phyloP scores from a whole-genome alignment of 2,113 vertebrate species.

The Pygoscelis antarcticus region DNA sequence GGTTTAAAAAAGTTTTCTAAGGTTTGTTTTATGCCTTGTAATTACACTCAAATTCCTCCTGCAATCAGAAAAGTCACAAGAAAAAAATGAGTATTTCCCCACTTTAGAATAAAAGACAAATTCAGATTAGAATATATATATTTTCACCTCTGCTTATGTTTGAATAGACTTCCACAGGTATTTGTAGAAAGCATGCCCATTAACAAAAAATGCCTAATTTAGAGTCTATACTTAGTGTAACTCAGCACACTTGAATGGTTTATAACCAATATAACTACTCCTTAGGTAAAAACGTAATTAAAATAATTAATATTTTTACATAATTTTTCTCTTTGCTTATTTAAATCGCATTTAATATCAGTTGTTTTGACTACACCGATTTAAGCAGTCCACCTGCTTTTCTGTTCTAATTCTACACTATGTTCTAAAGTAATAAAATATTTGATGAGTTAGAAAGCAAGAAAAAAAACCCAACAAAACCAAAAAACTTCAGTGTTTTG shows the following conservation, averaged over 20 bases:
- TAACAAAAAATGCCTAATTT: neutral
- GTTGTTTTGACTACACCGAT: fast-evolving
- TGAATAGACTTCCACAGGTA: neutral
- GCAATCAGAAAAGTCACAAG: neutral
- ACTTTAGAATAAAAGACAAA: neutral
- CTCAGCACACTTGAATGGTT: neutral
- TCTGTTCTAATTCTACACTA: neutral
- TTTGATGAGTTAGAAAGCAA: neutral
- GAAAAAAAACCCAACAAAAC: too few species aligned
- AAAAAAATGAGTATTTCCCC: neutral
- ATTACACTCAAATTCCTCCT: neutral
- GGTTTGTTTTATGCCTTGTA: neutral
- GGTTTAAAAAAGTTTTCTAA: neutral
- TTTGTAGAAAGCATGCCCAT: neutral
- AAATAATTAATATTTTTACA: neutral
- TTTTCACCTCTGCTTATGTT: neutral
- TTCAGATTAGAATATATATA: neutral
- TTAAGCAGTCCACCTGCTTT: neutral
- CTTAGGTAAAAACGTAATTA: neutral
- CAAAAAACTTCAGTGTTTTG: neutral
- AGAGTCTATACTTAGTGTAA: neutral
- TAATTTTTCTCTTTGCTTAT: neutral
- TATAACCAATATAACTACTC: neutral
- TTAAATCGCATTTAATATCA: neutral
- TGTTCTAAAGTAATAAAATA: neutral